Conservation (phyloP, 2,113 vertebrate species). For the Paratilapia polleni region DNA sequence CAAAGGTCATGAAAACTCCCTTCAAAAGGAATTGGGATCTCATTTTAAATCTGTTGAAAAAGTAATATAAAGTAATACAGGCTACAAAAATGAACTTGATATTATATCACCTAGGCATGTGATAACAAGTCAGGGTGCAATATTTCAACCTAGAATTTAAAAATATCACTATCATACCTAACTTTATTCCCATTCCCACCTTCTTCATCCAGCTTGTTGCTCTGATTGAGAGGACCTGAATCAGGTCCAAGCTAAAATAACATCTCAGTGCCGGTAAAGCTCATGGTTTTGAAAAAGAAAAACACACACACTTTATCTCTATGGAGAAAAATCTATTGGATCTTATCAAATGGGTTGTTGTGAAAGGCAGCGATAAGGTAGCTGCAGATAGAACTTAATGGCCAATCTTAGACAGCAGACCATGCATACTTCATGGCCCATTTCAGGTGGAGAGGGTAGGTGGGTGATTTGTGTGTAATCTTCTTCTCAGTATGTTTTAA, state of each 20-base stretch:
- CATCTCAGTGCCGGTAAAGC: slow-evolving; percentile 34
- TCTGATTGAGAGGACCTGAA: background rate
- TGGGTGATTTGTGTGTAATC: background rate
- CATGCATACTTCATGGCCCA: slow-evolving; percentile 20
- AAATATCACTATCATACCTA: background rate
- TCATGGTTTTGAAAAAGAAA: slow-evolving; percentile 51
- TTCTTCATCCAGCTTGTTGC: slow-evolving; percentile 13
- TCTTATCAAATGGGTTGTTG: slow-evolving; percentile 68
- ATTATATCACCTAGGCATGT: background rate
- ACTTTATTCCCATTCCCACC: background rate
- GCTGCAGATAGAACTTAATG: slow-evolving; percentile 55
- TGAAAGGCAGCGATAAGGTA: slow-evolving; percentile 68
- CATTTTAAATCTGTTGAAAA: background rate
- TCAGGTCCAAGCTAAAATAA: slow-evolving; percentile 19
- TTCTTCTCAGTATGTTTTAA: slow-evolving; percentile 43
- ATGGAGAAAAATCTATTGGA: slow-evolving; percentile 60
- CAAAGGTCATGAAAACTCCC: background rate
- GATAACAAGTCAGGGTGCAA: background rate
- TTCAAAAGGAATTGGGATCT: background rate
- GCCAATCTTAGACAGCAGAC: slow-evolving; percentile 35
- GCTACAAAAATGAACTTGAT: background rate
- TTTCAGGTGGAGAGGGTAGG: background rate
- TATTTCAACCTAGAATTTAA: background rate
- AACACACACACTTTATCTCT: slow-evolving; percentile 51
- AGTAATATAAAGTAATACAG: too few species aligned